Conservation (phyloP, 2,888 invertebrate species). For the Eristalinus sepulchralis region DNA sequence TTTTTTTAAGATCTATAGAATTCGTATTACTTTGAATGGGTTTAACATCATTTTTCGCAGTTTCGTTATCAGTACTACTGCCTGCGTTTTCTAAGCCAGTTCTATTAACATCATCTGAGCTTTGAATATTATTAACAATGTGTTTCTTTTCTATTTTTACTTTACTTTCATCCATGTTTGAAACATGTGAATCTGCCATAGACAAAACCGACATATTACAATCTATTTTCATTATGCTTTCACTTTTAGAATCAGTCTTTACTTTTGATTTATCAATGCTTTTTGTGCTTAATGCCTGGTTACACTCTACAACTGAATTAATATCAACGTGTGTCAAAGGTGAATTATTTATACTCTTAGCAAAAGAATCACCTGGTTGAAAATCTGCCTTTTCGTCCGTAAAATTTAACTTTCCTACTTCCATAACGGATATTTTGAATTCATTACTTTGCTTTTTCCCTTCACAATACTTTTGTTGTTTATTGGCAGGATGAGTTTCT, state of each 20-base stretch:
- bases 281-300: background rate
- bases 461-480: background rate
- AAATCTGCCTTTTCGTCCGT: background rate
- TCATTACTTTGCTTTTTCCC: background rate
- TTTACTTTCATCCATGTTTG: background rate
- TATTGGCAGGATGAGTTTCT: background rate
- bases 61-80: background rate
- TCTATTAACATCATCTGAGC: background rate
- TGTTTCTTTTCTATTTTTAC: background rate
- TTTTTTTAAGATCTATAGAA: conserved; percentile 45
- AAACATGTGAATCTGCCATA: background rate
- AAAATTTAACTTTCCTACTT: background rate
- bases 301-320: background rate
- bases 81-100: background rate
- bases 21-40: background rate
- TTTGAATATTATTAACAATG: background rate
- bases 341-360: background rate
- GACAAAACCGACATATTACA: background rate
- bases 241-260: background rate
- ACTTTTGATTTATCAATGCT: background rate
- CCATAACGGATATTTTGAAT: background rate
- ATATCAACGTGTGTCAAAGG: background rate
- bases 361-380: background rate
- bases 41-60: background rate
- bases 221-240: background rate